Evolutionary conservation across 1,140 invertebrate genomes (phyloP).

Genomic region (Medauroidea extradentata): DNA sequence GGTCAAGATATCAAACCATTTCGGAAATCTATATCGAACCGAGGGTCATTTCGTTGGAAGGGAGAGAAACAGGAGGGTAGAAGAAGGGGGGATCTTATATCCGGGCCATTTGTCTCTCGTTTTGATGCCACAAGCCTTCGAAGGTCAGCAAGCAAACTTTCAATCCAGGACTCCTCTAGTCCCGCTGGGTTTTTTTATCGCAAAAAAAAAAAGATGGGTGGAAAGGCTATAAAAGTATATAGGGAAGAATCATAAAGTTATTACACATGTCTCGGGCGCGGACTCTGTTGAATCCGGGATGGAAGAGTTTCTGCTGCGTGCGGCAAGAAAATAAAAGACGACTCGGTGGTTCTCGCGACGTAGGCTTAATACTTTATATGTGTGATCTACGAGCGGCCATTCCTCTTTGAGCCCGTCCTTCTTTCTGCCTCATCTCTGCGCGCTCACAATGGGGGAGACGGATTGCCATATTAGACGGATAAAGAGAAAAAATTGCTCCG

Average conservation of each 20-base stretch:
- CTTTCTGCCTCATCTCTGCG: background rate
- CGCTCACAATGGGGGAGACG: slow-evolving; percentile 6
- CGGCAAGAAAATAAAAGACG: too few relatives aligned
- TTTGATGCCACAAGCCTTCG: slow-evolving; percentile 1
- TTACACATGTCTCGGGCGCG: background rate
- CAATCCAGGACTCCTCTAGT: background rate
- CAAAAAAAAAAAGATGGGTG: too few relatives aligned
- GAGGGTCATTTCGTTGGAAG: slow-evolving; percentile 9
- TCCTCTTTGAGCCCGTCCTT: background rate
- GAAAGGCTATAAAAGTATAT: slow-evolving; percentile 11
- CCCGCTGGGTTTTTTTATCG: slow-evolving; percentile 4
- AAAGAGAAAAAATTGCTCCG: slow-evolving; percentile 1
- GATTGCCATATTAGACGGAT: slow-evolving; percentile 12
- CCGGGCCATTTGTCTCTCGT: slow-evolving; percentile 10
- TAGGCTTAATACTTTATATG: background rate
- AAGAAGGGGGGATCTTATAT: background rate
- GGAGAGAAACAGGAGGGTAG: too few relatives aligned
- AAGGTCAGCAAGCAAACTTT: background rate
- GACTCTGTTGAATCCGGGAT: background rate
- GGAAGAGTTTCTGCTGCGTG: too few relatives aligned
- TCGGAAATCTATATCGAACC: slow-evolving; percentile 9
- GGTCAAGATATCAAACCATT: background rate
- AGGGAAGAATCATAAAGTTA: slow-evolving; percentile 14
- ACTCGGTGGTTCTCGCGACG: too few relatives aligned
- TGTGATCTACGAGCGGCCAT: slow-evolving; percentile 3